Base-by-base conservation (phyloP, 1,140 invertebrate genomes). In the Heliconius melpomene region DNA sequence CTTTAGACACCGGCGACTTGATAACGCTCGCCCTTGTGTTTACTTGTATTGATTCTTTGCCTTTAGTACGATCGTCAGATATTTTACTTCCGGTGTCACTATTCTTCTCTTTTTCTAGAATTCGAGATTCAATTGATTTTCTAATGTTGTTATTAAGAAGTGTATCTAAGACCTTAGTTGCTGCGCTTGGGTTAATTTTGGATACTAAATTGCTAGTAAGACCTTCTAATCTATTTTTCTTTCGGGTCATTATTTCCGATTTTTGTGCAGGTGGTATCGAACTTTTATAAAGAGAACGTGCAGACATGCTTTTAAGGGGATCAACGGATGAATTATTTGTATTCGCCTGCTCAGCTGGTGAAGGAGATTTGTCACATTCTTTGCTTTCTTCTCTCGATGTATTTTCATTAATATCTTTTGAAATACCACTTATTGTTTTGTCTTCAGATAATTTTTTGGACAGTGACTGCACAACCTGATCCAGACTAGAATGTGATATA, bases 161-260 rank as follows among this genome's bases (percentile, higher is more conserved):
- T 20, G 94, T 95, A 83, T 95, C 94, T 79, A 95, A 85, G 54
- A 94, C 93, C 89, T 95, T 95, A 29, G 94, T 94, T 70, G 94
- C 93, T 75, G 93, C 91, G 87, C 92, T 93, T 23, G 93, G 93
- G 90, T 94, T 94, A 79, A 95, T 95, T 92, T 95, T 95, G 38
- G 94, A 95, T 46, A 95, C 94, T 79, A 95, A 86, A 90, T 95
- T 95, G 81, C 94, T 94, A 38, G 95, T 95, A 77, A 95, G 88
- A 57, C 95, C 95, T 89, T 96, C 95, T n/a, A 95, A 88, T 83
- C 95, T 94, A 81, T 95, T 95, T 81, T 95, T 95, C 85, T 95
- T 95, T 29, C 95, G 88, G 7, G 94, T 95, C 91, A 95, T 95
- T 79, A 95, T 95, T 89, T 94, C 94, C 13, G 93, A 94, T 85